Evolutionary conservation across 1,140 invertebrate species (phyloP).

Genomic region (Phenacoccus solenopsis): DNA sequence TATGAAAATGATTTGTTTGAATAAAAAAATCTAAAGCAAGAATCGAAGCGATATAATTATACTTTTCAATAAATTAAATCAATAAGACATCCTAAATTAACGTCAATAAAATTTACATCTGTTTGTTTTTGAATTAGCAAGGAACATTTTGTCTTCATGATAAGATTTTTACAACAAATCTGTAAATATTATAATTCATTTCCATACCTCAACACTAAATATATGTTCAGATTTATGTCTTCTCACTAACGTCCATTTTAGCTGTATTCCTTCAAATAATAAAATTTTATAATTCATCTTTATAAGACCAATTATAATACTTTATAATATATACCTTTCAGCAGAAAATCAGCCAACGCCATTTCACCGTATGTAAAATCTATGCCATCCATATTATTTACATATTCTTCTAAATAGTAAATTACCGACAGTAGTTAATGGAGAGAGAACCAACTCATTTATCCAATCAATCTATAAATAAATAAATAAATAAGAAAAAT

Average conservation of each 20-base stretch:
- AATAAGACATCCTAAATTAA: conserved; percentile 96
- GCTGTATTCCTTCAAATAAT: conserved; percentile 37
- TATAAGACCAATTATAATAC: conserved; percentile 34
- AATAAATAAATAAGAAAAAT: background rate
- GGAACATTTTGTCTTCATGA: conserved; percentile 70
- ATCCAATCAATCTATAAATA: conserved; percentile 57
- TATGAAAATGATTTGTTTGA: too few relatives aligned
- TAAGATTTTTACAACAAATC: conserved; percentile 86
- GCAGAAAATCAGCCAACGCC: conserved; percentile 72
- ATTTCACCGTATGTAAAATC: conserved; percentile 98
- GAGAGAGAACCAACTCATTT: conserved; percentile 83
- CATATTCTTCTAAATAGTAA: conserved; percentile 93
- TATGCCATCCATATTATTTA: conserved; percentile 82
- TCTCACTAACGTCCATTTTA: conserved; percentile 93
- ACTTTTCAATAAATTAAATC: conserved; percentile 84
- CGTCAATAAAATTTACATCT: conserved; percentile 86
- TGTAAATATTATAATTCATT: too few relatives aligned
- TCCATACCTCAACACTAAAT: conserved; percentile 67
- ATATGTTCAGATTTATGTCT: conserved; percentile 81
- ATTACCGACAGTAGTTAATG: conserved; percentile 95
- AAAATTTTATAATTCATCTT: background rate
- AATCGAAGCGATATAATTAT: too few relatives aligned
- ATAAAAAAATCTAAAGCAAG: too few relatives aligned
- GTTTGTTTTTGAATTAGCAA: conserved; percentile 74
- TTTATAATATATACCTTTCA: too few relatives aligned